Evolutionary conservation across 2,797 vertebrate genomes (phyloP), one percentile per base, ranked within the genome.

Genomic region (Protosalanx chinensis): DNA sequence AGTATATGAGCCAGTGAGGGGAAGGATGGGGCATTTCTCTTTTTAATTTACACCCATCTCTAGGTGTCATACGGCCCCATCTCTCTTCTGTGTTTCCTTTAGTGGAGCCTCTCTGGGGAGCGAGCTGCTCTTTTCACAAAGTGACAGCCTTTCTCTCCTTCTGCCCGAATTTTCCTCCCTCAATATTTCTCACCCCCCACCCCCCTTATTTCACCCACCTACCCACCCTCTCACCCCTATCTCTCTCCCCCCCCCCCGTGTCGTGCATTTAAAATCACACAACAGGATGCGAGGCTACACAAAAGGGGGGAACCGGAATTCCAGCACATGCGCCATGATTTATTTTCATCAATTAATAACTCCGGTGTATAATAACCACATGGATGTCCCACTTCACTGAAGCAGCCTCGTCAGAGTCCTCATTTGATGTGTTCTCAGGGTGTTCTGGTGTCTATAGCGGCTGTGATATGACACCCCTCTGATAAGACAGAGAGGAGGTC

Each of bases 21-120:
- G 61, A 72, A 49, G 51, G 76, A 70, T 51, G 74, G 53, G 73
- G 82, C 81, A 77, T 84, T 81, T 29, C 83, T 85, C 83, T 83
- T 84, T 90, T 92, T 91, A 83, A 92, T 90, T 90, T 86, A 85
- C 89, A 89, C 87, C 82, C 82, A 84, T 74, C 29, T 73, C 76
- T 84, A 77, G 23, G 76, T 87, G 87, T 84, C 85, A 81, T 71
- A 77, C 78, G 73, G 71, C 68, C 73, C 66, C 71, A 70, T 74
- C 75, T 76, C 84, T 60, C 80, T 82, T 82, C 85, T 83, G 72
- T 76, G 79, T 89, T 89, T 85, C 83, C 80, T 88, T 72, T 82
- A 87, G 84, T 83, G 83, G 83, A 82, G 74, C 29, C 64, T 84
- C 92, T 89, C 86, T 3, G 37, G 89, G 88, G 91, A 88, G 76